Base-by-base conservation (phyloP, 2,888 invertebrate genomes). In the Drosophila colorata region DNA sequence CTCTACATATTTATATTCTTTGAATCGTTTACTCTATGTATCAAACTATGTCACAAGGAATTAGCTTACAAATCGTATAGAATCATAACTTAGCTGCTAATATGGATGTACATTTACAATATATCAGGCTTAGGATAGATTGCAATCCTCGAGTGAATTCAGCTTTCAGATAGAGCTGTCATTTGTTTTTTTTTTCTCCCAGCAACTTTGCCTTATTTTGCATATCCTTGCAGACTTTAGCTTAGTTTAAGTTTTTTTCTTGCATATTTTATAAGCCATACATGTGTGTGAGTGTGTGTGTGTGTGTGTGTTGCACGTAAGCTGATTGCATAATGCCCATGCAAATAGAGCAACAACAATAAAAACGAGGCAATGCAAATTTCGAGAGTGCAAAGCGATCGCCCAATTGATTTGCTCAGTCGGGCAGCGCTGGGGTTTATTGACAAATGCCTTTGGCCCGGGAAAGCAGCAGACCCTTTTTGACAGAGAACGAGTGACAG, bases 361-460 rank as follows among this genome's bases (percentile, higher is more conserved):
- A n/a, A n/a, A n/a, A 80, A 69, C 65, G 53, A 56, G 82, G 60
- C 66, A 69, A 70, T 87, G 80, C 67, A 83, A 70, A 81, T 74
- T 69, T 77, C 46, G 63, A 65, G 53, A 67, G 61, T 66, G 68
- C 65, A 61, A 67, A 57, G 28, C 57, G 43, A 44, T 68, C 46
- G 60, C 46, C 40, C 81, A 78, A 78, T 82, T 75, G 86, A 78
- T 85, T 83, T 65, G 63, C 69, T 33, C 28, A 9, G 37, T 14
- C 37, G 1, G 9, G 18, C 9, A 9, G 8, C 14, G 14, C 49
- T 38, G 59, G 61, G 64, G 64, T 40, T 43, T 72, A 67, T 69
- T 63, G 48, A 46, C 23, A 44, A 69, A 60, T 59, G 53, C 52
- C 33, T 25, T 47, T 52, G 25, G 16, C 65, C 55, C 55, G 63